Conservation (phyloP, 2,113 vertebrate species). For the Engraulis encrasicolus region DNA sequence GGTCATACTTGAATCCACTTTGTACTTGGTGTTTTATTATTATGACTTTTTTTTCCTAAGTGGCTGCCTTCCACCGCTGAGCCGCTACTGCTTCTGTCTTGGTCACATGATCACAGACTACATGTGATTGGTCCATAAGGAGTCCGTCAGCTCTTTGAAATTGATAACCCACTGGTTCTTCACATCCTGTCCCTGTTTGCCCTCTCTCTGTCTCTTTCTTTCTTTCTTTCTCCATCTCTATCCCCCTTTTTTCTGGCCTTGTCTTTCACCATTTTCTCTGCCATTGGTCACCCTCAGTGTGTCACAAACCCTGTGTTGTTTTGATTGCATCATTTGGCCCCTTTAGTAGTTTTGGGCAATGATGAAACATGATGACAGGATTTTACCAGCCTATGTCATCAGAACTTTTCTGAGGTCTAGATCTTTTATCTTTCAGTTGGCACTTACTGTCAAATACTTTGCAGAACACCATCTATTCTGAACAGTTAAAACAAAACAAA, state of each 20-base stretch:
- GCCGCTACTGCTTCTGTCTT: conserved; percentile 8
- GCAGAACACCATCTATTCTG: background rate
- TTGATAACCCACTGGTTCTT: background rate
- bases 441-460: background rate
- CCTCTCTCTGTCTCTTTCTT: background rate
- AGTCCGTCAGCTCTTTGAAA: background rate
- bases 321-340: background rate
- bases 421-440: background rate
- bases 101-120: conserved; percentile 3
- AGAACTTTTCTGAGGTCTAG: background rate
- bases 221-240: background rate
- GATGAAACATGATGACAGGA: background rate
- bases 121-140: conserved; percentile 24
- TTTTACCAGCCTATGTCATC: background rate
- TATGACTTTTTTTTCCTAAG: conserved; percentile 44
- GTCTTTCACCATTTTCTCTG: no score
- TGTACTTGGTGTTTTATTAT: conserved; percentile 37
- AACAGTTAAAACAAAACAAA: background rate
- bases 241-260: background rate
- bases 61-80: conserved; percentile 33
- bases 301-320: background rate
- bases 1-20: conserved; percentile 33
- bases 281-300: background rate
- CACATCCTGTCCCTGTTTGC: background rate
- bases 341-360: background rate